Conservation (phyloP, 2,888 invertebrate species). For the Linhomoeus sp. region DNA sequence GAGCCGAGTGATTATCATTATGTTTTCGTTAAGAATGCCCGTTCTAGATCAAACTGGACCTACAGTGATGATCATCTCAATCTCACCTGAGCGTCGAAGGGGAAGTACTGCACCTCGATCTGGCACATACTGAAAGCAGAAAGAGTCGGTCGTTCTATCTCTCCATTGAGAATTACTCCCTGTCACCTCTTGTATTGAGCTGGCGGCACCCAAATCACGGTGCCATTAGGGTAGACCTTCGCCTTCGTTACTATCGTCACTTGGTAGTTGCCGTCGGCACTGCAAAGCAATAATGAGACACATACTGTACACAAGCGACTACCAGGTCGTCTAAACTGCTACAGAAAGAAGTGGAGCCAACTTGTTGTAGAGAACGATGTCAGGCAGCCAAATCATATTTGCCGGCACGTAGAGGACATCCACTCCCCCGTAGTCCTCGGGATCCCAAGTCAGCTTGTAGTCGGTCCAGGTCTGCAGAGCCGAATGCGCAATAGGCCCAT, state of each 20-base stretch:
- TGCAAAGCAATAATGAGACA: conserved; percentile 8
- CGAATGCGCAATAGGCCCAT: not conserved
- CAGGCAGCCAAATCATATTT: conserved; percentile 24
- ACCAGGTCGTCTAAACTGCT: not conserved
- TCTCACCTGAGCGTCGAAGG: conserved; percentile 24
- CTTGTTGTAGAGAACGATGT: conserved; percentile 27
- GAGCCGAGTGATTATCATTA: too few relatives aligned
- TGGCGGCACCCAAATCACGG: conserved; percentile 29
- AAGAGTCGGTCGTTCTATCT: too few relatives aligned
- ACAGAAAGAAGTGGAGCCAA: conserved; percentile 6
- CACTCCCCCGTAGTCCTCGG: conserved; percentile 27
- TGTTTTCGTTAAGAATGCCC: too few relatives aligned
- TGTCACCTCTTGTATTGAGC: conserved; percentile 28
- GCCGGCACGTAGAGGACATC: conserved; percentile 28
- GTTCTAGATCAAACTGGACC: too few relatives aligned
- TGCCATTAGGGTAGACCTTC: conserved; percentile 22
- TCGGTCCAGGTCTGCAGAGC: conserved; percentile 24
- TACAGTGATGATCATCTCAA: too few relatives aligned
- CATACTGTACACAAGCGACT: not conserved
- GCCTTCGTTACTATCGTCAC: conserved; percentile 28
- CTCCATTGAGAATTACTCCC: too few relatives aligned
- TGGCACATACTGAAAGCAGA: conserved; percentile 27
- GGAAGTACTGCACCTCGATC: conserved; percentile 27
- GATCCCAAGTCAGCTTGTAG: conserved; percentile 26
- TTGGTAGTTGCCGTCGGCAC: conserved; percentile 30